Evolutionary conservation across 2,797 vertebrate species (phyloP).

Genomic region (Orestias chungarensis): DNA sequence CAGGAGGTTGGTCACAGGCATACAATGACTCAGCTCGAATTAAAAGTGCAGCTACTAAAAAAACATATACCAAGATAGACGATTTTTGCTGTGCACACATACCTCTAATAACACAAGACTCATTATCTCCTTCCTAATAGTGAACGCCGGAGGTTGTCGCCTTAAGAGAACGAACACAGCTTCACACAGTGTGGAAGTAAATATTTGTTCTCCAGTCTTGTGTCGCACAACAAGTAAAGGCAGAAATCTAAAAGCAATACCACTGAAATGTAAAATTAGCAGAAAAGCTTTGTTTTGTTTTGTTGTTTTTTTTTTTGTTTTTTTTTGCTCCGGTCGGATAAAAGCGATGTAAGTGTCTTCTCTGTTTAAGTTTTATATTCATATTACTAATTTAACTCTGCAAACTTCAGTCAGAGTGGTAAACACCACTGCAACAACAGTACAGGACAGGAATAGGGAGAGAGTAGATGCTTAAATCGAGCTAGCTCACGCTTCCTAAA

Average conservation of each 20-base stretch:
- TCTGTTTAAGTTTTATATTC: background rate
- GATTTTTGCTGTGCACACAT: slow-evolving; percentile 8
- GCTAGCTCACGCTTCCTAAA: background rate
- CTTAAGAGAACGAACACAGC: slow-evolving; percentile 10
- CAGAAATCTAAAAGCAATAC: slow-evolving; percentile 2
- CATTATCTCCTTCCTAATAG: slow-evolving; percentile 22
- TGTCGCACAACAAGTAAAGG: slow-evolving; percentile 5
- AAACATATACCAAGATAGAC: slow-evolving; percentile 1
- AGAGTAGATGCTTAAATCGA: background rate
- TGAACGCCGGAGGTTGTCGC: slow-evolving; percentile 10
- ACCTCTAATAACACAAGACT: slow-evolving; percentile 17
- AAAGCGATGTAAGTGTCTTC: background rate
- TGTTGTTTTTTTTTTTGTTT: too few relatives aligned
- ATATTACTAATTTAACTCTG: background rate
- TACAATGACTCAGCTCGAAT: background rate
- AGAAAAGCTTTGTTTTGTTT: too few relatives aligned
- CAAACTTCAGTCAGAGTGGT: background rate
- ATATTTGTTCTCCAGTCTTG: slow-evolving; percentile 17
- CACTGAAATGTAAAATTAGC: too few relatives aligned
- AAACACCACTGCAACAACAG: slow-evolving; percentile 5
- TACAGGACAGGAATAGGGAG: background rate
- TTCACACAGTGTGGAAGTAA: slow-evolving; percentile 25
- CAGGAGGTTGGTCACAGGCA: background rate
- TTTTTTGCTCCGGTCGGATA: background rate
- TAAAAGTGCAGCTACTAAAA: background rate